Base-by-base conservation (phyloP, 2,888 invertebrate species). In the Laspeyria flexula region DNA sequence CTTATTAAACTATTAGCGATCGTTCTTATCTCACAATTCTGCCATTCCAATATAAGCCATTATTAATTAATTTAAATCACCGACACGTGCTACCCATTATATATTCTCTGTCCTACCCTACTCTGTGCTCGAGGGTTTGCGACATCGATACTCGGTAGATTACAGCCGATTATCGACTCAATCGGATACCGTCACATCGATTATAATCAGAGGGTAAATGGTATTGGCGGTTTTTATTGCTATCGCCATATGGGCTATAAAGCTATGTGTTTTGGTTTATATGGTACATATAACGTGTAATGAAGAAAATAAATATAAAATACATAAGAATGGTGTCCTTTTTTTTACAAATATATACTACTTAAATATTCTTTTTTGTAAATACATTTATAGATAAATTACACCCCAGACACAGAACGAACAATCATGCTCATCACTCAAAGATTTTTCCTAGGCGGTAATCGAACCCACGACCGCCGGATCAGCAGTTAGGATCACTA, bases 131-230 rank as follows among this genome's bases (percentile, higher is more conserved):
- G 11, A 63, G 73, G 72, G 69, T 56, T 47, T 48, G 71, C 52
- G 75, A 75, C 75, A 75, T 61, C 71, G 70, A 73, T 73, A 70
- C 69, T 71, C 49, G 71, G 65, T 60, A 70, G 79, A 83, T 85
- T 86, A 85, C 79, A 77, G 68, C 64, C 71, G 79, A 85, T 85
- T 77, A 85, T 84, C 80, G 81, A 81, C 83, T 75, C 71, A 75
- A 81, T 80, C 77, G 71, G 60, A 70, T 70, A 59, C 64, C 63
- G 57, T 34, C 55, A 55, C 58, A 55, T 49, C 49, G 60, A 55
- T 57, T 51, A 34, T 44, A 30, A 57, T 56, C 53, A 40, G 51
- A 56, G 62, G 50, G 40, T 43, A 44, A 23, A 55, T 57, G 45
- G 57, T 35, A 69, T 66, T 58, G 55, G 58, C 54, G 47, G 55